Conservation (phyloP, 2,113 vertebrate species). For the Entelurus aequoreus region DNA sequence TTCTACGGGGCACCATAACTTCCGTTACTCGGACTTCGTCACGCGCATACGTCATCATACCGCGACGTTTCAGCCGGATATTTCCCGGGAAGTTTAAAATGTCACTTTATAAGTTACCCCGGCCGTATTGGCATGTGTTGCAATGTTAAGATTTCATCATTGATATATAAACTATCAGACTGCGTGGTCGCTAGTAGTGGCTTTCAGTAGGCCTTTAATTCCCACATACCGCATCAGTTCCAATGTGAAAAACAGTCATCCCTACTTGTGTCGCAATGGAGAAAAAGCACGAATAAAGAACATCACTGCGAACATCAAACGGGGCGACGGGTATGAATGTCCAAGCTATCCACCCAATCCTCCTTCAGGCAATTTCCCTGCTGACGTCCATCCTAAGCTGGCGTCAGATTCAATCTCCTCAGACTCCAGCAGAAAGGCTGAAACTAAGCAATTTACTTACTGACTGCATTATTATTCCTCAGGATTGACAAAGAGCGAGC, state of each 20-base stretch:
- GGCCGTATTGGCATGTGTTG: too few species aligned
- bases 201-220: too few species aligned
- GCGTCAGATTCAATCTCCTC: conserved; percentile 34
- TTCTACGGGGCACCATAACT: too few species aligned
- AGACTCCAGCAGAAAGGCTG: conserved; percentile 19
- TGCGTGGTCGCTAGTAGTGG: too few species aligned
- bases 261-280: conserved; percentile 12
- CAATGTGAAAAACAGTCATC: conserved; percentile 17
- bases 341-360: conserved; percentile 37
- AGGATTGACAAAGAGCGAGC: background rate
- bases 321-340: conserved; percentile 16
- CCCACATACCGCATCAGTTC: background rate
- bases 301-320: conserved; percentile 25
- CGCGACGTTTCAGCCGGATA: too few species aligned
- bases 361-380: conserved; percentile 34
- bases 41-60: too few species aligned
- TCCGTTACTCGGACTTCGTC: too few species aligned
- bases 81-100: too few species aligned
- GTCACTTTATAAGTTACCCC: too few species aligned
- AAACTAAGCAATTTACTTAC: background rate
- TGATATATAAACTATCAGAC: too few species aligned
- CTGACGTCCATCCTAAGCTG: conserved; percentile 26
- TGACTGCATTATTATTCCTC: background rate
- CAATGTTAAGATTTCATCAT: too few species aligned
- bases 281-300: conserved; percentile 7